Percentiles rank a stretch among this genome's conserved stretches.
phyloP scores from a whole-genome alignment of 2,888 invertebrate genomes.

The Torymus auratus region DNA sequence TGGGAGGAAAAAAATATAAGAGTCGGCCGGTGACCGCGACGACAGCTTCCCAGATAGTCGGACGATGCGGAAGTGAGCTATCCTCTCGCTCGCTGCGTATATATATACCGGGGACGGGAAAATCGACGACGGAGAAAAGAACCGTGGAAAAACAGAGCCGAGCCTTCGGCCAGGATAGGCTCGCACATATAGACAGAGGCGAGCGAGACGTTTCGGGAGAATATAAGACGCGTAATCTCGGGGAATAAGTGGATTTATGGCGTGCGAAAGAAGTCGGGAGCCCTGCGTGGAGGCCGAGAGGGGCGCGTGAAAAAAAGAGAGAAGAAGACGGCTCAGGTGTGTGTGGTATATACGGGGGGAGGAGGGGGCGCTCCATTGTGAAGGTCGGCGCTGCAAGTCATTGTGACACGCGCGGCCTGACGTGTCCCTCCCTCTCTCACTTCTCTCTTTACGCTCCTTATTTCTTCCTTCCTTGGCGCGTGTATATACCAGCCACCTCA shows the following conservation, averaged over 20 bases:
- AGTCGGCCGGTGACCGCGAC: no score
- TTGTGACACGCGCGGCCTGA: slow-evolving; percentile 52
- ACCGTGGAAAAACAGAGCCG: slow-evolving; percentile 17
- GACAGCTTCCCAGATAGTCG: slow-evolving; percentile 16
- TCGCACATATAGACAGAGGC: slow-evolving; percentile 16
- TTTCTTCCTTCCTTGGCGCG: background rate
- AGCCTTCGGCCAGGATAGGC: slow-evolving; percentile 22
- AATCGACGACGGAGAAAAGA: slow-evolving; percentile 14
- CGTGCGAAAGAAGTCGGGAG: slow-evolving; percentile 55
- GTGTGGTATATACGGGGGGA: background rate
- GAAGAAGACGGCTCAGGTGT: background rate
- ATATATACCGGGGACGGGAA: background rate
- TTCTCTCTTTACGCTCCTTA: background rate
- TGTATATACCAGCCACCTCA: no score
- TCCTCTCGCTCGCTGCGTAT: background rate
- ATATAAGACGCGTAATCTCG: slow-evolving; percentile 59
- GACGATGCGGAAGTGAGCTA: slow-evolving; percentile 45
- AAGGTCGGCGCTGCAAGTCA: slow-evolving; percentile 58
- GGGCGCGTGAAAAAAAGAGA: slow-evolving; percentile 25
- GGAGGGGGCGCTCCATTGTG: slow-evolving; percentile 51
- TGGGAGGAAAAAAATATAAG: no score
- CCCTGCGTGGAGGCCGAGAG: background rate
- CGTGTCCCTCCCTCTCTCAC: slow-evolving; percentile 17
- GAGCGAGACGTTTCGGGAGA: slow-evolving; percentile 54
- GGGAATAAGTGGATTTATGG: slow-evolving; percentile 62